A percentile compares a stretch with the other conserved stretches of the same genome.
These are phyloP conservation scores for Tenthredo amoena DNA, from an alignment of 2,888 invertebrate species.

Conservation along the genomic window DNA sequence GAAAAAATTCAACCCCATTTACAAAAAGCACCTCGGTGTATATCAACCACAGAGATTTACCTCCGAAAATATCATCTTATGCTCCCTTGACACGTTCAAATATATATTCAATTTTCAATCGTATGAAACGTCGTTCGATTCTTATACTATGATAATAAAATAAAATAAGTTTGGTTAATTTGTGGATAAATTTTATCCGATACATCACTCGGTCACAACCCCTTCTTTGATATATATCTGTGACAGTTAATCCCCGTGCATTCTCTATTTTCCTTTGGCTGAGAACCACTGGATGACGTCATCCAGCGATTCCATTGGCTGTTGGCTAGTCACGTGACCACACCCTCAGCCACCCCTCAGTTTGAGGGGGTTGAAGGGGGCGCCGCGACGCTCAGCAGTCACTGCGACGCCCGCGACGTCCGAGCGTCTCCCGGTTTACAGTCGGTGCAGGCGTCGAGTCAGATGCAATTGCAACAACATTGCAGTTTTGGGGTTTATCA, in stretches of 20 bases:
- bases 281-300: conserved; percentile 74
- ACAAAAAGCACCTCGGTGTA: neutral
- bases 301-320: conserved; percentile 69
- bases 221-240: neutral
- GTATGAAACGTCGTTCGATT: neutral
- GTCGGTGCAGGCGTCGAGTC: conserved; percentile 58
- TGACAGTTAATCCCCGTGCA: neutral
- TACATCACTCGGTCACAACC: conserved; percentile 4
- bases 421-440: conserved; percentile 74
- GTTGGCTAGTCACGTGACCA: conserved; percentile 71
- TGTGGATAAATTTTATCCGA: neutral
- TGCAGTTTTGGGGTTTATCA: conserved; percentile 24
- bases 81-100: neutral
- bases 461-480: conserved; percentile 54
- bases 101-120: neutral
- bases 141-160: neutral
- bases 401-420: conserved; percentile 77
- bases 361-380: conserved; percentile 65
- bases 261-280: conserved; percentile 52
- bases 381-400: conserved; percentile 74
- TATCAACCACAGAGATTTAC: conserved; percentile 30
- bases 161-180: neutral
- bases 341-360: conserved; percentile 44
- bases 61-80: neutral
- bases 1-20: conserved; percentile 1